Percentiles rank a stretch among this genome's conserved stretches.
Conservation (phyloP, 2,888 invertebrate genomes). For the Pharmacophagus antenor region DNA sequence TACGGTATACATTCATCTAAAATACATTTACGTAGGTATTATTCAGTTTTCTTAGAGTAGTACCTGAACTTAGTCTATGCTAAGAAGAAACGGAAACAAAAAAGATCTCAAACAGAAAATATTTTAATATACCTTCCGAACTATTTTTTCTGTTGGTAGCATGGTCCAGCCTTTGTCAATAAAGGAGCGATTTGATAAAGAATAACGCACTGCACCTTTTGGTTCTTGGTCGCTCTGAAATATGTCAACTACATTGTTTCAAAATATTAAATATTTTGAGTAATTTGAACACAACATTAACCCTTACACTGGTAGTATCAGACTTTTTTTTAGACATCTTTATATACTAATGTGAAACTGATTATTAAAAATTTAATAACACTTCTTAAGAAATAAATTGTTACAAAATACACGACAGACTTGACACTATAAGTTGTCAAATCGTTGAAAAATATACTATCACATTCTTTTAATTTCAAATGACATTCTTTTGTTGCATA, state of each 20-base stretch:
- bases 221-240: conserved; percentile 51
- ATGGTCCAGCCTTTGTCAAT: conserved; percentile 75
- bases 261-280: background rate
- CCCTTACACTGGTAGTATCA: conserved; percentile 31
- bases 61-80: background rate
- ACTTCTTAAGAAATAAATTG: conserved; percentile 38
- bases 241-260: background rate
- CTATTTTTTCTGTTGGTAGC: conserved; percentile 71
- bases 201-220: conserved; percentile 59
- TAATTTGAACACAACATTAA: background rate
- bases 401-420: conserved; percentile 26
- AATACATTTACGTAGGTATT: background rate
- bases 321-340: conserved; percentile 43
- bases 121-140: conserved; percentile 60
- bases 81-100: background rate
- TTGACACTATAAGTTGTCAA: conserved; percentile 14
- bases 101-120: background rate
- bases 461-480: background rate
- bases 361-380: conserved; percentile 32
- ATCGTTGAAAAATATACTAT: background rate
- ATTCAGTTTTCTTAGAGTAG: background rate
- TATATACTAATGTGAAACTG: conserved; percentile 9
- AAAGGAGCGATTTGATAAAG: conserved; percentile 64
- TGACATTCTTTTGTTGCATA: background rate
- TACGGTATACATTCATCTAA: conserved; percentile 72